phyloP scores from a whole-genome alignment of 1,140 invertebrate genomes.

The Spodoptera frugiperda region DNA sequence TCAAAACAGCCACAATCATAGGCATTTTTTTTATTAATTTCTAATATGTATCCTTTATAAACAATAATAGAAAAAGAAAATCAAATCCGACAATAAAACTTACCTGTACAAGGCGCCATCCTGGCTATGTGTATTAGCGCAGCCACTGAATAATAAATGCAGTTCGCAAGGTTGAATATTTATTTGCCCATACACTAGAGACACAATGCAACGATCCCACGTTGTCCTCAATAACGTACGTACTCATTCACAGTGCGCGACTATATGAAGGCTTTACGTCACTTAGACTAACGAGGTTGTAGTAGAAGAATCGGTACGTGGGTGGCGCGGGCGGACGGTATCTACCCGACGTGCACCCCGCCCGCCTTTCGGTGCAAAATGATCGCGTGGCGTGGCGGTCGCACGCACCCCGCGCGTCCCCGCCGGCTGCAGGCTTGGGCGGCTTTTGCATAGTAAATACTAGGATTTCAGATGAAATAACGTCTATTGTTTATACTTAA shows the following conservation, averaged over 20 bases:
- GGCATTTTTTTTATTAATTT: slow-evolving; percentile 41
- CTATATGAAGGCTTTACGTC: slow-evolving; percentile 72
- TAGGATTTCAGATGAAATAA: slow-evolving; percentile 53
- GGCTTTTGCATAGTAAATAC: slow-evolving; percentile 57
- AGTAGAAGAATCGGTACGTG: slow-evolving; percentile 60
- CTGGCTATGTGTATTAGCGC: slow-evolving; percentile 75
- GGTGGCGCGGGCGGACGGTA: slow-evolving; percentile 54
- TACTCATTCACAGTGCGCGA: slow-evolving; percentile 58
- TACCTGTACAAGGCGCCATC: slow-evolving; percentile 83
- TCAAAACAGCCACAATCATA: not conserved
- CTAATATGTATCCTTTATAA: not conserved
- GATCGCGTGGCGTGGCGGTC: slow-evolving; percentile 74
- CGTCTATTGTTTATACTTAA: slow-evolving; percentile 37
- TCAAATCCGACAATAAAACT: slow-evolving; percentile 55
- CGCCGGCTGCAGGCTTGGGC: slow-evolving; percentile 59
- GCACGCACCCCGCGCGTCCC: slow-evolving; percentile 61
- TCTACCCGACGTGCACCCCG: slow-evolving; percentile 68
- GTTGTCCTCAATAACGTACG: slow-evolving; percentile 50
- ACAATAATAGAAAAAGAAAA: not conserved
- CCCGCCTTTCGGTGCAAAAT: slow-evolving; percentile 71
- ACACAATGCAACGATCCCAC: slow-evolving; percentile 60
- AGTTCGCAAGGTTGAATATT: slow-evolving; percentile 76
- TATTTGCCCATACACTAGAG: slow-evolving; percentile 57
- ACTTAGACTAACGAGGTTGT: slow-evolving; percentile 78
- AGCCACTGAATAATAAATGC: slow-evolving; percentile 85